These are phyloP conservation scores for Temnothorax rugatulus DNA, from an alignment of 2,888 invertebrate genomes.

Conservation along the genomic window DNA sequence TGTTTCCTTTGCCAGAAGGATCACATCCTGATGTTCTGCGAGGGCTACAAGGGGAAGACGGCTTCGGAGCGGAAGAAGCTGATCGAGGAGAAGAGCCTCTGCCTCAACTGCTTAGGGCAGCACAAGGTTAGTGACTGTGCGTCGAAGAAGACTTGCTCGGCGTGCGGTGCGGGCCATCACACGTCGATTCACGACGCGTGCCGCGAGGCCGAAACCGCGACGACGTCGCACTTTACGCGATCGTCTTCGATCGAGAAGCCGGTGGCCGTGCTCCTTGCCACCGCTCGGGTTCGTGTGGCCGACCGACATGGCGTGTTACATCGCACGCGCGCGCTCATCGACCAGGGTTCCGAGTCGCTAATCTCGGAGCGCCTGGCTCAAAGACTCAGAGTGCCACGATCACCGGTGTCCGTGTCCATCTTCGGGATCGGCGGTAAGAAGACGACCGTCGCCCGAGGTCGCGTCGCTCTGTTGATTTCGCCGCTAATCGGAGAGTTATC, in stretches of 20 bases:
- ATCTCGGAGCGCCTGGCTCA: not conserved
- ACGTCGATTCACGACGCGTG: not conserved
- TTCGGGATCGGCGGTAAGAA: not conserved
- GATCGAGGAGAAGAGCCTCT: not conserved
- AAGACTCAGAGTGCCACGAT: not conserved
- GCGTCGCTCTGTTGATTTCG: not conserved
- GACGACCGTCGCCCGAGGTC: not conserved
- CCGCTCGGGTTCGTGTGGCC: too few species aligned
- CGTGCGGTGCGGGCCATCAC: rapidly evolving
- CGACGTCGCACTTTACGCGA: not conserved
- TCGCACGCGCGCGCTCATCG: too few species aligned
- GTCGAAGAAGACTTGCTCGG: not conserved
- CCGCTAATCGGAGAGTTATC: not conserved
- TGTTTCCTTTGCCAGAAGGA: not conserved
- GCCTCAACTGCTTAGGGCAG: not conserved
- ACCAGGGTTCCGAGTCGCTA: not conserved
- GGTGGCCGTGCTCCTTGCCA: too few species aligned
- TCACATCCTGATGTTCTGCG: not conserved
- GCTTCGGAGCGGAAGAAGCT: not conserved
- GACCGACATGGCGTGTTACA: too few species aligned
- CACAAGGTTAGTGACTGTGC: not conserved
- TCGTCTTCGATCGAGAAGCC: too few species aligned
- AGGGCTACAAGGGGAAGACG: not conserved
- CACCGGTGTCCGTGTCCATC: not conserved
- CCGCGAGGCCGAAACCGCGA: not conserved